Percentiles rank a stretch among this genome's conserved stretches.
These are phyloP conservation scores for Benthosema pterotum DNA, from an alignment of 2,797 vertebrate genomes.

Conservation along the genomic window DNA sequence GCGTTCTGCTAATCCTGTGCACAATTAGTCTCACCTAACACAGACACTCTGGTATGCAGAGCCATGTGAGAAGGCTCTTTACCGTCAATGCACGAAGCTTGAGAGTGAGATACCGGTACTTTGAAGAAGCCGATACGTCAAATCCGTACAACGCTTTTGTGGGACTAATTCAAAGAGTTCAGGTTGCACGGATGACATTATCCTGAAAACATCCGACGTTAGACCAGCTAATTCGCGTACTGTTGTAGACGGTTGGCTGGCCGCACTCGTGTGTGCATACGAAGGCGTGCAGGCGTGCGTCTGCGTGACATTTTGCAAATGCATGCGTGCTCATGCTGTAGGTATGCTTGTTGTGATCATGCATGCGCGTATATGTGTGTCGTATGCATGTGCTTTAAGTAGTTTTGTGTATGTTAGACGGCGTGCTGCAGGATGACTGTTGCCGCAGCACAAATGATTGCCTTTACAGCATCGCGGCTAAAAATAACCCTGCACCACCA, in stretches of 20 bases:
- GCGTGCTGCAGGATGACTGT: constrained; percentile 62
- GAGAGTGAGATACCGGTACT: constrained; percentile 15
- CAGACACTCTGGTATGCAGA: constrained; percentile 28
- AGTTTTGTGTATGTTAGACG: constrained; percentile 44
- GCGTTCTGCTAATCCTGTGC: constrained; percentile 49
- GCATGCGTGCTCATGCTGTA: constrained; percentile 8
- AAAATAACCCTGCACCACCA: constrained; percentile 78
- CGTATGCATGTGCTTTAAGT: constrained; percentile 10
- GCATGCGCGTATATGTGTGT: constrained; percentile 15
- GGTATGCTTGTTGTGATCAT: too few relatives aligned
- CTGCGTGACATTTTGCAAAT: constrained; percentile 6
- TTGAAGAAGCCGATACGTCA: constrained; percentile 18
- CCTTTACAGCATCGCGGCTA: constrained; percentile 75
- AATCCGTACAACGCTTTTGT: too few relatives aligned
- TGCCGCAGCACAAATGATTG: constrained; percentile 70
- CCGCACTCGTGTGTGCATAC: not conserved
- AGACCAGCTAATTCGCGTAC: too few relatives aligned
- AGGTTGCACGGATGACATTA: too few relatives aligned
- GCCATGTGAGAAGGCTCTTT: constrained; percentile 47
- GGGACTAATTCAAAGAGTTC: too few relatives aligned
- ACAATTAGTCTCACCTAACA: constrained; percentile 52
- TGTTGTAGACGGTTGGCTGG: not conserved
- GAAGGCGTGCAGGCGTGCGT: not conserved
- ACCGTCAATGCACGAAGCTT: constrained; percentile 36
- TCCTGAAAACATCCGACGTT: too few relatives aligned